Conservation (phyloP, 1,140 invertebrate species). For the Chlorops oryzae region DNA sequence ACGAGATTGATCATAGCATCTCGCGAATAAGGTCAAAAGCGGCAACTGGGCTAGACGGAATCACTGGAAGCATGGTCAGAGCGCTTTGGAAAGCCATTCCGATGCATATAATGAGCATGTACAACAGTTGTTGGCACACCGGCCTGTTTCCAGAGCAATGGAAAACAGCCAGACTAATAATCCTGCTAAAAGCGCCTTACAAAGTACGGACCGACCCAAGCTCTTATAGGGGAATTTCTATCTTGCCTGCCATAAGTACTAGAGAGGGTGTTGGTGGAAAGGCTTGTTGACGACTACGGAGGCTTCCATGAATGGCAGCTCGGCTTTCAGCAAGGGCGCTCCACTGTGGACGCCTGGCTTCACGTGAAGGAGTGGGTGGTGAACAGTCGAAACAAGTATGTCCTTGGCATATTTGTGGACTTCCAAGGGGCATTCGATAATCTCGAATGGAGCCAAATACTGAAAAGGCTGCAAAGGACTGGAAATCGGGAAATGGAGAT, state of each 20-base stretch:
- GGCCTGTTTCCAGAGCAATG: conserved; percentile 5
- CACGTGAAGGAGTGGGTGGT: no score
- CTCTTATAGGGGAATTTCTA: conserved; percentile 32
- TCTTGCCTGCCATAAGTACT: conserved; percentile 27
- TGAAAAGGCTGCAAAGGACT: no score
- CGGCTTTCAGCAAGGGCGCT: no score
- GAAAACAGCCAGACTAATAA: conserved; percentile 22
- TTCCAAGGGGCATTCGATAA: no score
- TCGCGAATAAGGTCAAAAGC: not conserved
- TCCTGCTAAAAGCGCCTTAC: conserved; percentile 22
- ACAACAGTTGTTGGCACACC: not conserved
- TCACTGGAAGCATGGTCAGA: conserved; percentile 6
- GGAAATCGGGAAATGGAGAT: no score
- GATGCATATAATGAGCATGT: no score
- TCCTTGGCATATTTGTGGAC: no score
- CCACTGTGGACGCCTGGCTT: no score
- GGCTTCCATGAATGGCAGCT: no score
- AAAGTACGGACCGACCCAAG: conserved; percentile 3
- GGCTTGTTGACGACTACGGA: conserved; percentile 4
- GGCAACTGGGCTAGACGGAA: conserved; percentile 2
- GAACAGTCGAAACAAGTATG: no score
- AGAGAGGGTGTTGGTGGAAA: conserved; percentile 20
- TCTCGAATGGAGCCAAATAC: no score
- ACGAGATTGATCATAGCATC: not conserved
- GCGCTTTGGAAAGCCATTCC: conserved; percentile 6